Conservation (phyloP, 2,888 invertebrate species). For the Tinea pellionella region DNA sequence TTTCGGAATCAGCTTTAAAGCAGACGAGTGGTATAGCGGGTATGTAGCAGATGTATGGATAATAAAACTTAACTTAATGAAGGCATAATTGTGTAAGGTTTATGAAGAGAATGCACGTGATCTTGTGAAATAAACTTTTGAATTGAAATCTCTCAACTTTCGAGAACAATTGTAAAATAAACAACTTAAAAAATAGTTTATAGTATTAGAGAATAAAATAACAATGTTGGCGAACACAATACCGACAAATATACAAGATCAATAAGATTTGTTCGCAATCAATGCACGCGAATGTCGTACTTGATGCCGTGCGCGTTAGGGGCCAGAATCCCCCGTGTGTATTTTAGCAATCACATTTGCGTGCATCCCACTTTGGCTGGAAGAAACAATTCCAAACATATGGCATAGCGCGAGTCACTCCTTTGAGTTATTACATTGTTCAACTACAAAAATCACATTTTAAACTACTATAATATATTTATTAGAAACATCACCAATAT, state of each 20-base stretch:
- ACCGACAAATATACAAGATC: not conserved
- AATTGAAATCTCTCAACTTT: no score
- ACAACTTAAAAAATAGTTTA: not conserved
- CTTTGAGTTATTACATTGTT: constrained; percentile 15
- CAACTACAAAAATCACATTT: constrained; percentile 33
- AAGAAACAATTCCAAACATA: constrained; percentile 17
- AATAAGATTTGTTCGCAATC: not conserved
- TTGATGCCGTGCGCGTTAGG: not conserved
- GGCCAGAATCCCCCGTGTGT: not conserved
- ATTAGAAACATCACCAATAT: not conserved
- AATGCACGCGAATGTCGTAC: not conserved
- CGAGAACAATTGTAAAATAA: no score
- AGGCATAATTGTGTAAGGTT: no score
- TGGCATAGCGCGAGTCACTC: constrained; percentile 15
- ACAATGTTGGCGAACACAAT: not conserved
- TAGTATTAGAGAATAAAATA: not conserved
- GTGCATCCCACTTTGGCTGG: constrained; percentile 13
- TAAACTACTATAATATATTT: constrained; percentile 19
- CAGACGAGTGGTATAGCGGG: no score
- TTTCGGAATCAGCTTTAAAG: no score
- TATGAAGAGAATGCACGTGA: no score
- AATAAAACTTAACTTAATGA: no score
- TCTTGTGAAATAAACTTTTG: no score
- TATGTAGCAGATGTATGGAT: no score
- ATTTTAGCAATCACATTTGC: constrained; percentile 10